Percentiles rank a stretch among this genome's conserved stretches.
These are phyloP conservation scores for Sipha maydis DNA, from an alignment of 2,888 invertebrate genomes.

Conservation along the genomic window DNA sequence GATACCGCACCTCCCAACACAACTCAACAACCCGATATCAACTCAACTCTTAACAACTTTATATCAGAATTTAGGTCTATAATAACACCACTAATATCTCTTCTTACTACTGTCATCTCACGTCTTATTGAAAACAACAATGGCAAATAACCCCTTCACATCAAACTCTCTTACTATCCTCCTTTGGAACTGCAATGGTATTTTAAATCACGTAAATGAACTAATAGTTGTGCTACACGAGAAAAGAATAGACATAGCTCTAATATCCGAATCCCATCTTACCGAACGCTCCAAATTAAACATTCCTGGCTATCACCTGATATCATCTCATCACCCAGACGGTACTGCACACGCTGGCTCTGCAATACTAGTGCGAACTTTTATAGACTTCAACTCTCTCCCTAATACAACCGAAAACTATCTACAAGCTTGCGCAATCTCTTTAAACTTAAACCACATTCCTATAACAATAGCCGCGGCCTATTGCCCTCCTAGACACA, in stretches of 20 bases:
- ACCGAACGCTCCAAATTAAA: too few relatives aligned
- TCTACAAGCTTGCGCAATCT: conserved; percentile 16
- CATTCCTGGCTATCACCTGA: too few relatives aligned
- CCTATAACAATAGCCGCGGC: conserved; percentile 11
- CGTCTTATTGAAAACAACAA: too few relatives aligned
- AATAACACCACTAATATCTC: neutral
- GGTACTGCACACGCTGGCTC: neutral
- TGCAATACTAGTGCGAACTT: neutral
- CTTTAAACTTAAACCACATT: conserved; percentile 10
- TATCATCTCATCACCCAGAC: too few relatives aligned
- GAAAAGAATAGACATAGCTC: too few relatives aligned
- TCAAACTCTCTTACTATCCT: too few relatives aligned
- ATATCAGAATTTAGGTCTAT: neutral
- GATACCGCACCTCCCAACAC: neutral
- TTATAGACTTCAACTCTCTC: neutral
- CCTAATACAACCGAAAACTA: neutral
- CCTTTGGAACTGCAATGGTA: too few relatives aligned
- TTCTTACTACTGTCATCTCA: neutral
- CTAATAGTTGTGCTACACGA: too few relatives aligned
- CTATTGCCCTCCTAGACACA: conserved; percentile 16
- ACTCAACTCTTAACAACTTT: neutral
- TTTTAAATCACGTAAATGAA: too few relatives aligned
- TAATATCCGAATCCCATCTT: too few relatives aligned
- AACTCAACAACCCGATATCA: neutral
- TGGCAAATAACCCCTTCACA: too few relatives aligned